Conservation (phyloP, 2,113 vertebrate species). For the Phoxinus phoxinus region DNA sequence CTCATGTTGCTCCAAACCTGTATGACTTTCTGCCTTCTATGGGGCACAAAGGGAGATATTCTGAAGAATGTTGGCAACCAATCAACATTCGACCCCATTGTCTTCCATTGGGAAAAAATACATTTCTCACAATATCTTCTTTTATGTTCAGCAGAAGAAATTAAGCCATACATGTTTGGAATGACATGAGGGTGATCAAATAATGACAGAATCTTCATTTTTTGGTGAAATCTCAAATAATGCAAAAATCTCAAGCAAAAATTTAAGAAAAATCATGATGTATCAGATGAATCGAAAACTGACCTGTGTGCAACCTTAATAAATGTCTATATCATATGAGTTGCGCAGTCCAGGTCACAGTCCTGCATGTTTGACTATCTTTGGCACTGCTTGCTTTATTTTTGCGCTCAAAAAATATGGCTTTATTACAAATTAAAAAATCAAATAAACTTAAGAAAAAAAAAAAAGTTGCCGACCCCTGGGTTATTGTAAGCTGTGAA, state of each 20-base stretch:
- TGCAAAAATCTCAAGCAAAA: not conserved
- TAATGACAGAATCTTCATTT: too few species aligned
- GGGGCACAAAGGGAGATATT: too few species aligned
- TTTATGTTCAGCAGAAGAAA: too few species aligned
- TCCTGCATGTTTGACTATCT: not conserved
- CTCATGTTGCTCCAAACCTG: too few species aligned
- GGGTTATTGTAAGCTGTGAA: slow-evolving; percentile 66
- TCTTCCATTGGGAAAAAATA: too few species aligned
- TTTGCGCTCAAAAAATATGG: not conserved
- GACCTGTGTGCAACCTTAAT: not conserved
- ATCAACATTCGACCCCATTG: too few species aligned
- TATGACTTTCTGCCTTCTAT: too few species aligned
- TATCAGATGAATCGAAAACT: not conserved
- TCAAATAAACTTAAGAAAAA: not conserved
- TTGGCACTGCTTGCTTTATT: not conserved
- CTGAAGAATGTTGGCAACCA: too few species aligned
- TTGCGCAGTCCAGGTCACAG: not conserved
- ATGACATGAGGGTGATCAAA: too few species aligned
- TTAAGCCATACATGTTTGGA: too few species aligned
- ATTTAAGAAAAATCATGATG: not conserved
- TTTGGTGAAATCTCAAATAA: too few species aligned
- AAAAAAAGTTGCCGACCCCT: slow-evolving; percentile 15
- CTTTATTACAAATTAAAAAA: not conserved
- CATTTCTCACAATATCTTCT: too few species aligned
- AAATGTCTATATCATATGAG: not conserved